Evolutionary conservation across 2,888 invertebrate species (phyloP), one percentile per base, ranked within the genome.

Genomic region (Tortricodes alternella): DNA sequence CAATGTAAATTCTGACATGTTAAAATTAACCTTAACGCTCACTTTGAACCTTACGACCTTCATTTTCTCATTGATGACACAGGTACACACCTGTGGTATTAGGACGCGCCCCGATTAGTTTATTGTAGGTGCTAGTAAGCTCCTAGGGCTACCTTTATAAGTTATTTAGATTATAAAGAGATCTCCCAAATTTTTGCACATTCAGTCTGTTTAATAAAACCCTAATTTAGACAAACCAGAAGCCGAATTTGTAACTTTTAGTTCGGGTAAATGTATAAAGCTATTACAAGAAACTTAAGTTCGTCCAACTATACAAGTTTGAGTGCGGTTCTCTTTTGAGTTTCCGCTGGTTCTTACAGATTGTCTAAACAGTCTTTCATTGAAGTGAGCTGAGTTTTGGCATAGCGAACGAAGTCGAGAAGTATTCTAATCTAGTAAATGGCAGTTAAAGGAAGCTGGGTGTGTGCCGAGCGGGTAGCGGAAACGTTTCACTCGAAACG

Each of bases 351-450:
- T 37, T 35, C 27, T 41, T 16, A 27, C 32, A 24, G 48, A 48
- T 51, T 29, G 48, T 38, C 46, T 35, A 55, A 52, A 59, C 53
- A 52, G 46, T 41, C 32, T 37, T 44, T 41, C 32, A 41, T 18
- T 50, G 27, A 16, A 18, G 23, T 18, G 13, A 27, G n/a, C n/a
- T n/a, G 21, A 46, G 46, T 32, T 53, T 53, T 11, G 23, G 38
- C n/a, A n/a, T n/a, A 46, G 23, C 38, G 32, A 32, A 18, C 23
- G 11, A 34, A 41, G 39, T 50, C 43, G 27, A 38, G 37, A 56
- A 37, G 32, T 46, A 57, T 57, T 58, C 51, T 52, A 52, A 58
- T 58, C 58, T 48, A 46, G 58, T 35, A 34, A 41, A 51, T 35
- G 39, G 34, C 11, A 11, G 34, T n/a, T n/a, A 11, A 21, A 24